Conservation (phyloP, 2,888 invertebrate genomes). For the Boloria euphrosyne region DNA sequence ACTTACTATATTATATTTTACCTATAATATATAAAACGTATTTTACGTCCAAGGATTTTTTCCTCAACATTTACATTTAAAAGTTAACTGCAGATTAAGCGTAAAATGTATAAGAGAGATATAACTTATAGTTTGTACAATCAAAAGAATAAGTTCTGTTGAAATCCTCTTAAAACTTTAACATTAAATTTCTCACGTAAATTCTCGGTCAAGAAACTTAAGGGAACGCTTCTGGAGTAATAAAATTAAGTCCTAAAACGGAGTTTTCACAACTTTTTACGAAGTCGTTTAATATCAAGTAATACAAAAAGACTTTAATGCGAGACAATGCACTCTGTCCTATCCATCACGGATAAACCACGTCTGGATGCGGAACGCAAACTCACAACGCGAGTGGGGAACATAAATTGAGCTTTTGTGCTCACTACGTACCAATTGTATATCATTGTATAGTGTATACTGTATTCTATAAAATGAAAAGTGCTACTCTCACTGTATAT, state of each 20-base stretch:
- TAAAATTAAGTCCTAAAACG: constrained; percentile 38
- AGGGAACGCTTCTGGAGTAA: constrained; percentile 35
- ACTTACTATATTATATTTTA: too few species aligned
- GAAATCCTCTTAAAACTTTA: constrained; percentile 33
- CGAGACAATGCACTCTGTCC: constrained; percentile 58
- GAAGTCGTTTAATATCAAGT: constrained; percentile 27
- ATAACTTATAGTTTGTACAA: constrained; percentile 29
- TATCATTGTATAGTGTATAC: too few species aligned
- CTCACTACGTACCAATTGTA: constrained; percentile 31
- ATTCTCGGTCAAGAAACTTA: constrained; percentile 36
- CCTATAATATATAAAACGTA: neutral
- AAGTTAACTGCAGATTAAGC: constrained; percentile 20
- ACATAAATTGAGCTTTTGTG: constrained; percentile 56
- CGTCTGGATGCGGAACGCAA: constrained; percentile 50
- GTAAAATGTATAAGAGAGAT: constrained; percentile 18
- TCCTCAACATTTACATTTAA: constrained; percentile 13
- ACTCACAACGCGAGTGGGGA: constrained; percentile 48
- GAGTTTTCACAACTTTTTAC: constrained; percentile 33
- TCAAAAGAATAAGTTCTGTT: constrained; percentile 31
- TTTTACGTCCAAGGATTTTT: neutral
- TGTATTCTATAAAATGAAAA: constrained; percentile 18
- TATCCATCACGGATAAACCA: constrained; percentile 62
- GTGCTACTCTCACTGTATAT: neutral
- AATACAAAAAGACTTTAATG: constrained; percentile 37
- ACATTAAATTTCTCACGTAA: constrained; percentile 34